phyloP scores from a whole-genome alignment of 2,888 invertebrate species.

The Drosophila neoperkinsi region DNA sequence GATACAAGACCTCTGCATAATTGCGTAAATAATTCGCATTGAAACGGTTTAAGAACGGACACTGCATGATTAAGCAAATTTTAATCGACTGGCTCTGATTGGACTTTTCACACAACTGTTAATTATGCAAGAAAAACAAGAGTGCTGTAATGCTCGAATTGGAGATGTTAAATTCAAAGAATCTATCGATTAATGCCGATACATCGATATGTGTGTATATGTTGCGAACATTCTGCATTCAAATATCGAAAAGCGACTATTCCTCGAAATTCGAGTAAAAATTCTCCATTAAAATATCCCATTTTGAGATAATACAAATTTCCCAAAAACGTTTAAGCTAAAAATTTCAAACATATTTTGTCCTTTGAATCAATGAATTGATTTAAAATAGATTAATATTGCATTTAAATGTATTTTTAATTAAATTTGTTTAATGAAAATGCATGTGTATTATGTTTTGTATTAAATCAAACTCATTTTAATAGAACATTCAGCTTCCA shows the following conservation, averaged over 20 bases:
- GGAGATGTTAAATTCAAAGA: conserved; percentile 12
- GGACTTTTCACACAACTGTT: conserved; percentile 47
- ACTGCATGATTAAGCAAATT: conserved; percentile 88
- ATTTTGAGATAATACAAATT: background rate
- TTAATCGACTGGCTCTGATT: conserved; percentile 14
- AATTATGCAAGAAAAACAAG: conserved; percentile 69
- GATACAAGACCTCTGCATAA: conserved; percentile 91
- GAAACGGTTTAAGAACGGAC: conserved; percentile 93
- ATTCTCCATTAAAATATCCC: background rate
- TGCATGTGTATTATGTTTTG: background rate
- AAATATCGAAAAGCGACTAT: background rate
- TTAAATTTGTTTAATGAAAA: background rate
- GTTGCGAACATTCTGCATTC: background rate
- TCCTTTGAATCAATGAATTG: background rate
- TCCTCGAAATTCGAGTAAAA: background rate
- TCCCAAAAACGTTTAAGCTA: background rate
- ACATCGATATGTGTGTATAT: conserved; percentile 2
- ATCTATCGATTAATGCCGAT: conserved; percentile 36
- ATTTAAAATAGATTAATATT: background rate
- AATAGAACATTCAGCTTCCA: background rate
- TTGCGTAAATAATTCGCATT: conserved; percentile 93
- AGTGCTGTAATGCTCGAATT: conserved; percentile 18
- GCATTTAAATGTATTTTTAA: background rate
- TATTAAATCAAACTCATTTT: background rate
- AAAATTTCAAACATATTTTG: background rate